A percentile compares a stretch with the other conserved stretches of the same genome.
phyloP scores from a whole-genome alignment of 2,113 vertebrate species.

The Cairina moschata region DNA sequence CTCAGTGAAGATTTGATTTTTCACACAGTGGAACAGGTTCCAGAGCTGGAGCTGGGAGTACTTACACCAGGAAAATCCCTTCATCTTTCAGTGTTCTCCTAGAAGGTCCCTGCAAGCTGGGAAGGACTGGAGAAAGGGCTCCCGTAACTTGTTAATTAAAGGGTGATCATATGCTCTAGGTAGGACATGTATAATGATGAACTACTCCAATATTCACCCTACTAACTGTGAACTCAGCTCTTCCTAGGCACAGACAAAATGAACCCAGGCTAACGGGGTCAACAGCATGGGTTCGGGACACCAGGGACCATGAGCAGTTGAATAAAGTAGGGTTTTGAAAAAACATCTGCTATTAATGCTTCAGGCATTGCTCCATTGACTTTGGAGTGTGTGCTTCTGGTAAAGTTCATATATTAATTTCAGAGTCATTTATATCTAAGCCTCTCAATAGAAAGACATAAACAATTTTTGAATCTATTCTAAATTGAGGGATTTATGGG shows the following conservation, averaged over 20 bases:
- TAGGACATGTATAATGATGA: not conserved
- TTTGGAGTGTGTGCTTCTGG: not conserved
- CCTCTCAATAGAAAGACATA: not conserved
- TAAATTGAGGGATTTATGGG: constrained; percentile 35
- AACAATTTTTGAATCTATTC: constrained; percentile 10
- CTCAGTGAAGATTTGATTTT: not conserved
- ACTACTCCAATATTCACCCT: not conserved
- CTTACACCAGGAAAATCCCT: not conserved
- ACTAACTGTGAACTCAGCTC: not conserved
- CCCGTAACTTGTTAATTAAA: not conserved
- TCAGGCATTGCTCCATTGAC: not conserved
- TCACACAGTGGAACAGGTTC: not conserved
- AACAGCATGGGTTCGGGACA: not conserved
- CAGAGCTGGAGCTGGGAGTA: not conserved
- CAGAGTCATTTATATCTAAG: not conserved
- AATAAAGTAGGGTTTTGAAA: not conserved
- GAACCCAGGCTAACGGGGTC: not conserved
- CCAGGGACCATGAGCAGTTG: not conserved
- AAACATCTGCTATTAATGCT: not conserved
- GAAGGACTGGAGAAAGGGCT: not conserved
- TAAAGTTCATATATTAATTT: constrained; percentile 4
- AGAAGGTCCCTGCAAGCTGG: not conserved
- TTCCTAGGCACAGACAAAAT: not conserved
- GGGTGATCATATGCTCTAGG: rapidly evolving
- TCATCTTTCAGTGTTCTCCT: not conserved